A percentile compares a stretch with the other conserved stretches of the same genome.
phyloP scores from a whole-genome alignment of 2,113 vertebrate genomes.

The Noctilio leporinus region DNA sequence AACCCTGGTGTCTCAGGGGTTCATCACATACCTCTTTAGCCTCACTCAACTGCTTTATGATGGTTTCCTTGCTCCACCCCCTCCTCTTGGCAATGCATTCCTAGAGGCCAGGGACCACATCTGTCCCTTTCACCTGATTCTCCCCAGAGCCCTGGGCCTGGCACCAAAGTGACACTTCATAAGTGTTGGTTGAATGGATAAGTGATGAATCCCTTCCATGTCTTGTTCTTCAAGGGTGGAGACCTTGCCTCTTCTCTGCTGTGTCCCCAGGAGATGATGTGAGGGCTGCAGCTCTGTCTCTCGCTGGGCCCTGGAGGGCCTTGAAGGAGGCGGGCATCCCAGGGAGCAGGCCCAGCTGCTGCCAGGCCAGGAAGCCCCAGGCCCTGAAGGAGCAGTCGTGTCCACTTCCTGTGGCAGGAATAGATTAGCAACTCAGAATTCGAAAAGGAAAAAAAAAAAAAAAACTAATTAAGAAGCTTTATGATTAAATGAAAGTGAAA shows the following conservation, averaged over 20 bases:
- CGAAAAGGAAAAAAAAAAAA: constrained; percentile 45
- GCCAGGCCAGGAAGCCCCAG: neutral
- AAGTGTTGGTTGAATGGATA: neutral
- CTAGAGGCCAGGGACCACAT: neutral
- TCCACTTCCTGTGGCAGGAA: neutral
- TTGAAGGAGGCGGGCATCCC: neutral
- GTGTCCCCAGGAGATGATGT: rapidly evolving
- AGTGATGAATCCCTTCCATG: neutral
- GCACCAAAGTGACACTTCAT: neutral
- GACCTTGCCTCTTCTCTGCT: neutral
- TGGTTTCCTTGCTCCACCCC: neutral
- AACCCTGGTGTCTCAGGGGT: neutral
- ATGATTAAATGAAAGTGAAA: constrained; percentile 79
- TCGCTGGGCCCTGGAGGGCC: rapidly evolving
- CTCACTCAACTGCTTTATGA: neutral
- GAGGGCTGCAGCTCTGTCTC: neutral
- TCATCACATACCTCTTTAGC: neutral
- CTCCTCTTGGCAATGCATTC: neutral
- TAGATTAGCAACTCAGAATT: constrained; percentile 57
- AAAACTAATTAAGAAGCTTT: constrained; percentile 82
- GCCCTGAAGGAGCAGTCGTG: neutral
- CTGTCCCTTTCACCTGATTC: neutral
- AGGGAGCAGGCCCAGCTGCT: neutral
- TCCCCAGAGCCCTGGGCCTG: neutral
- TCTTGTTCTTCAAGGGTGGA: neutral